Conservation (phyloP, 1,140 invertebrate genomes). For the Holcopasites calliopsidis region DNA sequence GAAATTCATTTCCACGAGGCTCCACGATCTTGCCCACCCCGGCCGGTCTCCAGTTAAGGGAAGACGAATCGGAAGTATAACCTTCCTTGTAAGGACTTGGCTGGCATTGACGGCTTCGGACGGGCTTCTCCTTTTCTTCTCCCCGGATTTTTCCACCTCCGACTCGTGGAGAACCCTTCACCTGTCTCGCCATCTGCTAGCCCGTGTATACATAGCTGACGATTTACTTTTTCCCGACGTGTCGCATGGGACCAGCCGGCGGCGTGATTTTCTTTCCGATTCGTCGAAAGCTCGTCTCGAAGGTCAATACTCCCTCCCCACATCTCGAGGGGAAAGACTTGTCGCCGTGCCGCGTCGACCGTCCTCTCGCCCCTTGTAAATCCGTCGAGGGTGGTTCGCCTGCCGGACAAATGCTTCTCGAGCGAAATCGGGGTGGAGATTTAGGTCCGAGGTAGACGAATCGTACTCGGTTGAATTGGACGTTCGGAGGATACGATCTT, state of each 20-base stretch:
- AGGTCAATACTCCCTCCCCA: conserved; percentile 21
- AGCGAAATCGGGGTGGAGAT: not conserved
- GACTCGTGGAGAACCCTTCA: conserved; percentile 42
- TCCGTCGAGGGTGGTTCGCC: not conserved
- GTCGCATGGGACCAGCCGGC: not conserved
- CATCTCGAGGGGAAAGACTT: not conserved
- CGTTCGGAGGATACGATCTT: no score
- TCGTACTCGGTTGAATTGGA: not conserved
- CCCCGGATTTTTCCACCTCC: conserved; percentile 20
- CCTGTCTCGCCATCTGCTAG: conserved; percentile 30
- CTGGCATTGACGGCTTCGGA: conserved; percentile 14
- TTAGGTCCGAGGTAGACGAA: not conserved
- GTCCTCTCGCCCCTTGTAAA: not conserved
- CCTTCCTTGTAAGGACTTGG: not conserved
- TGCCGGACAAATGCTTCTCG: not conserved
- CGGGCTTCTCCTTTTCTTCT: conserved; percentile 32
- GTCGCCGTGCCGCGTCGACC: conserved; percentile 2
- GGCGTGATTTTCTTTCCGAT: conserved; percentile 46
- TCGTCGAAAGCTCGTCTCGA: conserved; percentile 11
- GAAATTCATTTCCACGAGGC: not conserved
- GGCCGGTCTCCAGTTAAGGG: not conserved
- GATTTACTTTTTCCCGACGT: conserved; percentile 52
- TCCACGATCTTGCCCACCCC: not conserved
- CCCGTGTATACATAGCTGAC: conserved; percentile 53
- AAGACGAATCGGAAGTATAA: conserved; percentile 1